phyloP scores from a whole-genome alignment of 2,888 invertebrate genomes.

The Mimas tiliae region DNA sequence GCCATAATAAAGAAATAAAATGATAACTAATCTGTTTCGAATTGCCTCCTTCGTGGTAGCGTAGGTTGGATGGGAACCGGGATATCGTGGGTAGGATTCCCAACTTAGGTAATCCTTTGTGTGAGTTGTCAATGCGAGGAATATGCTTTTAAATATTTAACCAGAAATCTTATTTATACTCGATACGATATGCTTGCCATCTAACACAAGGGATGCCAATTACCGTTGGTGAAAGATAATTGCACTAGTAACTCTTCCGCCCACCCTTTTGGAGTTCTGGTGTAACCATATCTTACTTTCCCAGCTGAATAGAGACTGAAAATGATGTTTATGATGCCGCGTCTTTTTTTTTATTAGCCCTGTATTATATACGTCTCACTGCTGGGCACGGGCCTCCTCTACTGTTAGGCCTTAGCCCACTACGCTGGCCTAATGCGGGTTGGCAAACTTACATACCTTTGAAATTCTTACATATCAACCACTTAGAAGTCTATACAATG shows the following conservation, averaged over 20 bases:
- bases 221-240: neutral
- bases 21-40: conserved; percentile 42
- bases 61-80: neutral
- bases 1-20: conserved; percentile 44
- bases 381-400: too few relatives aligned
- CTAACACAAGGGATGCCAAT: conserved; percentile 35
- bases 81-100: neutral
- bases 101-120: neutral
- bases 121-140: neutral
- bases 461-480: too few relatives aligned
- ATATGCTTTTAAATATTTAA: neutral
- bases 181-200: conserved; percentile 32
- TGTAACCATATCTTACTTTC: conserved; percentile 30
- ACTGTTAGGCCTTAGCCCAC: too few relatives aligned
- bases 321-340: too few relatives aligned
- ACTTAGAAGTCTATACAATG: too few relatives aligned
- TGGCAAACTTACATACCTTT: too few relatives aligned
- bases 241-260: neutral
- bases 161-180: too few relatives aligned
- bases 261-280: neutral
- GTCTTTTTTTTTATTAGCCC: too few relatives aligned
- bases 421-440: too few relatives aligned
- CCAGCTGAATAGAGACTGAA: too few relatives aligned
- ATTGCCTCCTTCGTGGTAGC: neutral
- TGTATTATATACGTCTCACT: too few relatives aligned